These are phyloP conservation scores for Syngnathoides biaculeatus DNA, from an alignment of 2,113 vertebrate species.

Conservation along the genomic window DNA sequence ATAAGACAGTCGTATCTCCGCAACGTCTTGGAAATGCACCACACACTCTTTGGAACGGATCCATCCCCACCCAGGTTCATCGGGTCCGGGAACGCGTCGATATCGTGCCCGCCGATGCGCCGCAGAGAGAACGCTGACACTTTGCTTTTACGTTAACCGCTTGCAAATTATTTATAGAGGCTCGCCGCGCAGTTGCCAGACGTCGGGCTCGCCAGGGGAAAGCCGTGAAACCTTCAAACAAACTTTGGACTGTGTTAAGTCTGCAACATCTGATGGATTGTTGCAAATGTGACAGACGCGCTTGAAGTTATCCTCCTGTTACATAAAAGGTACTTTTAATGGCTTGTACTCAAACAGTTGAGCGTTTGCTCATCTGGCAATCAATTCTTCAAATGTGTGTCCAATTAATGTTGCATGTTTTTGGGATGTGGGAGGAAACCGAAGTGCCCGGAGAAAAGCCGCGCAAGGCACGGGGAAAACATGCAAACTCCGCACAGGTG, in stretches of 20 bases:
- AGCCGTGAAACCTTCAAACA: slow-evolving; percentile 34
- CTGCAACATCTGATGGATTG: slow-evolving; percentile 20
- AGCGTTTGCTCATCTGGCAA: background rate
- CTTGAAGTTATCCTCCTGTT: background rate
- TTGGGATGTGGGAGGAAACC: too few relatives aligned
- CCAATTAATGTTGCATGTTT: too few relatives aligned
- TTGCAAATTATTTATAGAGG: slow-evolving; percentile 54
- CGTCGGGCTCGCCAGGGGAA: slow-evolving; percentile 16
- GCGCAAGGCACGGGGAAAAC: too few relatives aligned
- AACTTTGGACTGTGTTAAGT: slow-evolving; percentile 27
- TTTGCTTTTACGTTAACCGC: slow-evolving; percentile 40
- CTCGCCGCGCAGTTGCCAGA: slow-evolving; percentile 15
- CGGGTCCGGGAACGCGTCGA: background rate
- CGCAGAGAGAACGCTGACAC: slow-evolving; percentile 43
- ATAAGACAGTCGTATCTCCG: background rate
- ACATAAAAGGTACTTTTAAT: background rate
- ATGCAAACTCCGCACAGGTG: too few relatives aligned
- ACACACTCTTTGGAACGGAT: slow-evolving; percentile 9
- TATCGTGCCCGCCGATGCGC: background rate
- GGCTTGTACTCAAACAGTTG: background rate
- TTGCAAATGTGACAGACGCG: background rate
- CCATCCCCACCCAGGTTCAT: slow-evolving; percentile 36
- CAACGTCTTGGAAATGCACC: background rate
- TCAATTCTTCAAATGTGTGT: background rate
- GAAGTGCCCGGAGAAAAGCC: too few relatives aligned